A percentile compares a stretch with the other conserved stretches of the same genome.
Conservation (phyloP, 2,797 vertebrate genomes). For the Garrulus glandarius region DNA sequence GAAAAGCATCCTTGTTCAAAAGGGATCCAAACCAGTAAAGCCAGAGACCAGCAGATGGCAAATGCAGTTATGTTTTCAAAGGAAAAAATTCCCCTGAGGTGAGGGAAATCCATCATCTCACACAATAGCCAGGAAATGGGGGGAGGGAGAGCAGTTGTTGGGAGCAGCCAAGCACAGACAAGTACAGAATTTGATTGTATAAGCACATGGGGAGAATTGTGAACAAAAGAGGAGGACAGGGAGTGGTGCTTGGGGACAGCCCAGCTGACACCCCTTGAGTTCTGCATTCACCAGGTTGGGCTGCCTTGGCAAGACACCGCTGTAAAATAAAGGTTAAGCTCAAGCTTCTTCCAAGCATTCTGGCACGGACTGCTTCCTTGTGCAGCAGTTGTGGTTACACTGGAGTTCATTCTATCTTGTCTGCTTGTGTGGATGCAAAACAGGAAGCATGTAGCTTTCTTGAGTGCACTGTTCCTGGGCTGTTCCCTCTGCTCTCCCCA, state of each 20-base stretch:
- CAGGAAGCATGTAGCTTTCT: neutral
- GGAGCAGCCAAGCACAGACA: conserved; percentile 38
- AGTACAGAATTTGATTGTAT: neutral
- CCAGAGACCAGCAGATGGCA: conserved; percentile 46
- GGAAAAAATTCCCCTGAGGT: conserved; percentile 29
- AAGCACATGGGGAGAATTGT: neutral
- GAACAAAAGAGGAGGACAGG: neutral
- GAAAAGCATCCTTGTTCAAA: conserved; percentile 42
- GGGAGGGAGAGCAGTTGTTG: neutral
- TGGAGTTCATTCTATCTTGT: neutral
- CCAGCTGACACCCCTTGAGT: neutral
- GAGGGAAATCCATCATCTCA: conserved; percentile 43
- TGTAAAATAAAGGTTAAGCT: neutral
- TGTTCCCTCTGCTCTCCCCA: neutral
- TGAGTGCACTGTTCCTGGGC: neutral
- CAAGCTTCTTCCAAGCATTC: neutral
- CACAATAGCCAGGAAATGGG: conserved; percentile 9
- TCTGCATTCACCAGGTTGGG: neutral
- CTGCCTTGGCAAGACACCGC: neutral
- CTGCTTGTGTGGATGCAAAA: neutral
- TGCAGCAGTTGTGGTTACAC: neutral
- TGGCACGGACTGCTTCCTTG: neutral
- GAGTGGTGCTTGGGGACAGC: neutral
- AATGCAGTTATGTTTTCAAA: conserved; percentile 44
- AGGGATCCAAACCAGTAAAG: neutral